Base-by-base conservation (phyloP, 1,140 invertebrate species). In the Onthophagus taurus region DNA sequence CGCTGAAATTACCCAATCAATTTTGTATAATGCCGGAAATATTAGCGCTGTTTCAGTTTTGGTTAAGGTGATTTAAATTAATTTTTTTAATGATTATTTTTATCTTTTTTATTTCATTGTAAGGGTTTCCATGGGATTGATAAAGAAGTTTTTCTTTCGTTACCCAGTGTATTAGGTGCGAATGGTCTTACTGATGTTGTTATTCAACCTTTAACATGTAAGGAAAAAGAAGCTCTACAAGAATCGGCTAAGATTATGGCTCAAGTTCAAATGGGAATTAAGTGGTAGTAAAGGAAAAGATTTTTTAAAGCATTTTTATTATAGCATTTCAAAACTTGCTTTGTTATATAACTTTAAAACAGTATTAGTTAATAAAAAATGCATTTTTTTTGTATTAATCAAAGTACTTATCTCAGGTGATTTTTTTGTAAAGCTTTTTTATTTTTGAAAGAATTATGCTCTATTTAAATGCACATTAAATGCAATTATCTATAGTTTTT, bases 61-160 rank as follows among this genome's bases (percentile, higher is more conserved):
- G 53, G 75, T 89, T 39, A 75, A 84, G 70, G 89, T 92, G 66
- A 69, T 68, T 65, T 46, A 18, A 34, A 31, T 34, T 9, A 11
- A 11, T 36, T 36, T 35, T 23, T 18, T 33, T 42, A 4, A 9
- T 26, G n/a, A 19, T 17, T 6, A 18, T 13, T 24, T 37, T 17
- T 30, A 19, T 16, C 21, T 2, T 45, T 47, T 36, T 44, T 44
- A 41, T 2, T 26, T 33, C 18, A 19, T 13, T 31, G n/a, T n/a
- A n/a, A n/a, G n/a, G n/a, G n/a, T n/a, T n/a, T n/a, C n/a, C 84
- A 91, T 59, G 83, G 78, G 13, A 81, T 92, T 35, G 67, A 80
- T 1, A 69, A 84, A 4, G 85, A 91, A 45, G 85, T 92, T n/a
- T 92, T 86, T 61, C 68, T 91, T 30, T 90, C 86, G 1, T 58